These are phyloP conservation scores for Amazona vittata DNA, from an alignment of 2,113 vertebrate species.

Conservation along the genomic window DNA sequence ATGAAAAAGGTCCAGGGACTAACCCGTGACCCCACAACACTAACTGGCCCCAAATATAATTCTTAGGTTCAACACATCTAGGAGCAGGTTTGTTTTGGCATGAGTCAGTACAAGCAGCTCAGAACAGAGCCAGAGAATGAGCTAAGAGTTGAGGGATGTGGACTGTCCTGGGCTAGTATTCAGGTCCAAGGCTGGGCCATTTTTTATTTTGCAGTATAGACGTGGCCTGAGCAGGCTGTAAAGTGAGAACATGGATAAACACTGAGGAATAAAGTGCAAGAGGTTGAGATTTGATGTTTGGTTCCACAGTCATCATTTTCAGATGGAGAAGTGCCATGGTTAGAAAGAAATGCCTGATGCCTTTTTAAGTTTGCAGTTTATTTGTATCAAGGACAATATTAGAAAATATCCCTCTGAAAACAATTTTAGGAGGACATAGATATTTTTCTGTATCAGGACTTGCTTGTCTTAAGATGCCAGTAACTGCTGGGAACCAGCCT, in stretches of 20 bases:
- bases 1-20: not conserved
- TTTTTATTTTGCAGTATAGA: not conserved
- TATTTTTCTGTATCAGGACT: not conserved
- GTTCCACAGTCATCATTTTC: not conserved
- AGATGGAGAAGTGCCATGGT: not conserved
- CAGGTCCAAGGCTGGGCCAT: not conserved
- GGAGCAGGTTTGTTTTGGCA: constrained; percentile 27
- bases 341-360: not conserved
- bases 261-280: not conserved
- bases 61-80: not conserved
- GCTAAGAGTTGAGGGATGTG: not conserved
- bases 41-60: not conserved
- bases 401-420: not conserved
- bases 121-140: constrained; percentile 13
- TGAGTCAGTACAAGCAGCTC: not conserved
- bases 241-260: not conserved
- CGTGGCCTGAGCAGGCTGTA: not conserved
- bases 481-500: not conserved
- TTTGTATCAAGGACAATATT: not conserved
- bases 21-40: not conserved
- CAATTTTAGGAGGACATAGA: not conserved
- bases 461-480: not conserved
- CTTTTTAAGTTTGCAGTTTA: not conserved
- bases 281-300: not conserved
- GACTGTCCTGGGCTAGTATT: not conserved